phyloP scores from a whole-genome alignment of 2,888 invertebrate species.

The Drosophila fungiperda region DNA sequence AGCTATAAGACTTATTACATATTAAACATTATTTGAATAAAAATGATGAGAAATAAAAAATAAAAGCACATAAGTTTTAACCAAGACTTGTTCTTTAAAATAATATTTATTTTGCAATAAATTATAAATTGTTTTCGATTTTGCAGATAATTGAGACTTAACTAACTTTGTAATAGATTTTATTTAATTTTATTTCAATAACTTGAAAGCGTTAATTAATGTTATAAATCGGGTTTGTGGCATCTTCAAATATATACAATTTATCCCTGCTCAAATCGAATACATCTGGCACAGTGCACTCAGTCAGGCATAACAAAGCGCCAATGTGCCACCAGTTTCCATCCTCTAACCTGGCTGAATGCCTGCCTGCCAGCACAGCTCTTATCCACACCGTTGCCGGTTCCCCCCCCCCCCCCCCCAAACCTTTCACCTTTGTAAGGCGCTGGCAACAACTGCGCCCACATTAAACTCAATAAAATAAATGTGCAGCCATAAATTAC shows the following conservation, averaged over 20 bases:
- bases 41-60: not conserved
- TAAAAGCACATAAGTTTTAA: accelerated
- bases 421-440: conserved; percentile 56
- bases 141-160: not conserved
- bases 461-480: conserved; percentile 78
- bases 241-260: conserved; percentile 31
- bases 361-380: conserved; percentile 2
- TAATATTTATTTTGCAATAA: not conserved
- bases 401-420: not conserved
- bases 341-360: conserved; percentile 37
- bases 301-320: conserved; percentile 56
- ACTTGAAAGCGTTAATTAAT: conserved; percentile 39
- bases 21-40: not conserved
- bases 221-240: conserved; percentile 43
- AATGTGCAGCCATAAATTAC: conserved; percentile 74
- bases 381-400: not conserved
- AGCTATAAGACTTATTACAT: not conserved
- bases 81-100: not conserved
- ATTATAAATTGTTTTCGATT: not conserved
- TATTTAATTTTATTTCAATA: conserved; percentile 1
- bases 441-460: conserved; percentile 62
- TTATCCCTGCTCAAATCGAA: conserved; percentile 40
- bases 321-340: conserved; percentile 46
- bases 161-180: not conserved
- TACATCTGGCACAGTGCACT: conserved; percentile 49